Evolutionary conservation across 2,797 vertebrate species (phyloP).

Genomic region (Poecilia picta): DNA sequence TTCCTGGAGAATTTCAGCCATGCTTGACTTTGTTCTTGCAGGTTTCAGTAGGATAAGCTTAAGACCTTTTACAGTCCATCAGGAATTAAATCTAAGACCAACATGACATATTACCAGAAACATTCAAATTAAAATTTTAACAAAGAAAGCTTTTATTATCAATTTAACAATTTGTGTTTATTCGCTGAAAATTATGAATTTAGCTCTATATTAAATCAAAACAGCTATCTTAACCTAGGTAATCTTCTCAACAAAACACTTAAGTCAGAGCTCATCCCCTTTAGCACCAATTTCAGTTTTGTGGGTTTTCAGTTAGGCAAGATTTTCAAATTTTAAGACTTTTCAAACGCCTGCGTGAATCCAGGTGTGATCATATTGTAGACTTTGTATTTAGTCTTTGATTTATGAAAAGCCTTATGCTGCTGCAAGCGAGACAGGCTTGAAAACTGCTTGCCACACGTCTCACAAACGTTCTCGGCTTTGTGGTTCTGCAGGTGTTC

Average conservation of each 20-base stretch:
- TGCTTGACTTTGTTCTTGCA: background rate
- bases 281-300: background rate
- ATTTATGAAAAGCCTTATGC: conserved; percentile 25
- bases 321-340: background rate
- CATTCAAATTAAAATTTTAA: background rate
- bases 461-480: conserved; percentile 30
- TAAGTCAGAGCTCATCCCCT: background rate
- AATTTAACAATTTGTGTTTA: background rate
- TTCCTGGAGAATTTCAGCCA: background rate
- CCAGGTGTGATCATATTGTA: conserved; percentile 9
- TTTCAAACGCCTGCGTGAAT: background rate
- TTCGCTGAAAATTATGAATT: background rate
- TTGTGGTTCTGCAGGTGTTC: conserved; percentile 35
- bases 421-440: conserved; percentile 16
- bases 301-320: background rate
- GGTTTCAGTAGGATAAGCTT: background rate
- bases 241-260: background rate
- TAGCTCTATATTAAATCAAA: background rate
- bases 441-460: conserved; percentile 36
- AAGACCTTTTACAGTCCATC: background rate
- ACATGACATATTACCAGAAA: background rate
- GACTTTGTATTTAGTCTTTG: conserved; percentile 17
- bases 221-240: background rate
- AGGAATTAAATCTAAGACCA: too few species aligned
- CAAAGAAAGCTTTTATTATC: background rate